Conservation (phyloP, 1,140 invertebrate genomes). For the Euborellia annulipes region DNA sequence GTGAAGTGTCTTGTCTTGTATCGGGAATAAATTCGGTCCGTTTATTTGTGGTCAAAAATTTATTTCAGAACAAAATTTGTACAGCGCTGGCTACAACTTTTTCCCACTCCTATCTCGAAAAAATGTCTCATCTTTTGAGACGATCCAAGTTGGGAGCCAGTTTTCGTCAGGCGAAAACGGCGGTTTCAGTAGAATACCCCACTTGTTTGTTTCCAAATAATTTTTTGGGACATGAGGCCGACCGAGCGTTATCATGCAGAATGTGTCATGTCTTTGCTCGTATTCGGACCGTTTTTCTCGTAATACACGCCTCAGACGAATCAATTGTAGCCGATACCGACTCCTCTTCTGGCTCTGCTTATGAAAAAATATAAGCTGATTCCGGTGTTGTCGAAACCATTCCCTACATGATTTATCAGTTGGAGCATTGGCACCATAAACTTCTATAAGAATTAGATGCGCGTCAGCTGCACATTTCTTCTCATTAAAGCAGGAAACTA, state of each 20-base stretch:
- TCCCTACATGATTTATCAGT: no score
- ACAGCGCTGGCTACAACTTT: not conserved
- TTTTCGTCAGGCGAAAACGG: not conserved
- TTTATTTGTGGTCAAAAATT: no score
- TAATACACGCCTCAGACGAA: conserved; percentile 1
- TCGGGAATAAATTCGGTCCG: no score
- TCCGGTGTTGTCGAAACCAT: no score
- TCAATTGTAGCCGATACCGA: conserved; percentile 3
- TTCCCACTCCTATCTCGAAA: conserved; percentile 1
- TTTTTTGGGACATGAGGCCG: not conserved
- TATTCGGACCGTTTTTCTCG: conserved; percentile 1
- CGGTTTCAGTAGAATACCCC: not conserved
- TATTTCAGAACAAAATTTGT: no score
- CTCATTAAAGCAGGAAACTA: no score
- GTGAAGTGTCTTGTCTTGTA: no score
- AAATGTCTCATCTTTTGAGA: conserved; percentile 1
- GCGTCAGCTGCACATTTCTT: no score
- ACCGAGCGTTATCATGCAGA: not conserved
- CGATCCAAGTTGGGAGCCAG: conserved; percentile 3
- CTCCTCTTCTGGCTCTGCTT: no score
- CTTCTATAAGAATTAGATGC: no score
- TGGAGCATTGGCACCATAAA: no score
- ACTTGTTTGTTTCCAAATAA: not conserved
- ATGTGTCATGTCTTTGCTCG: conserved; percentile 1
- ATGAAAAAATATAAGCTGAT: no score